Conservation (phyloP, 1,140 invertebrate species). For the Drosophila willistoni region DNA sequence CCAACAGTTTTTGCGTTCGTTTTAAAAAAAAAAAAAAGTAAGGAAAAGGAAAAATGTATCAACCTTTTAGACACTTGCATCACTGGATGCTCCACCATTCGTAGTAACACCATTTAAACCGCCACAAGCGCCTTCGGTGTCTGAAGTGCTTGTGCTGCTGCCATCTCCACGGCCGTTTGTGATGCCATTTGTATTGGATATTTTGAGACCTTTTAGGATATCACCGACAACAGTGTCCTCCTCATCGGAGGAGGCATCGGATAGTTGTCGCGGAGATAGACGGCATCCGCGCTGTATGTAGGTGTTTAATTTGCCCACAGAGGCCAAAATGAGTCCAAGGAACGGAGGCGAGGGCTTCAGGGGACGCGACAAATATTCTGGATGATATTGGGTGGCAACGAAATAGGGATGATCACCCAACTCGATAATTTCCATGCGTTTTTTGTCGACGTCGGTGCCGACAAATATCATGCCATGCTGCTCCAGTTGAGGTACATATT, state of each 20-base stretch:
- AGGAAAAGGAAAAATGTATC: too few species aligned
- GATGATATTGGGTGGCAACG: constrained; percentile 98
- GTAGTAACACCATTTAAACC: constrained; percentile 17
- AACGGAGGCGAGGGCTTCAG: constrained; percentile 97
- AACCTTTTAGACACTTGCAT: constrained; percentile 1
- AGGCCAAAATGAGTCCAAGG: constrained; percentile 95
- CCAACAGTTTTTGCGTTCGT: too few species aligned
- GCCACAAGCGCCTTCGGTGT: constrained; percentile 50
- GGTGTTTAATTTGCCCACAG: constrained; percentile 89
- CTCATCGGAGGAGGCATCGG: constrained; percentile 88
- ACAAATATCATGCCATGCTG: constrained; percentile 95
- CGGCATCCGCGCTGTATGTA: constrained; percentile 89
- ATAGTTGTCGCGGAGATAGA: constrained; percentile 87
- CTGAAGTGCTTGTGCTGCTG: constrained; percentile 35
- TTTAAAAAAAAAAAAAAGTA: too few species aligned
- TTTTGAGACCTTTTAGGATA: constrained; percentile 32
- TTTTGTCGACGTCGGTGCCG: constrained; percentile 89
- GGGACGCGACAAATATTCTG: constrained; percentile 97
- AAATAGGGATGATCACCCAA: constrained; percentile 94
- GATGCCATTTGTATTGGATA: constrained; percentile 35
- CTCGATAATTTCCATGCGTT: constrained; percentile 94
- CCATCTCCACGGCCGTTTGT: constrained; percentile 29
- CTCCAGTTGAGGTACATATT: constrained; percentile 91
- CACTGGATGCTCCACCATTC: constrained; percentile 29
- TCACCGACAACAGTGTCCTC: constrained; percentile 54